A percentile compares a stretch with the other conserved stretches of the same genome.
Conservation (phyloP, 1,140 invertebrate species). For the Daktulosphaira vitifoliae region DNA sequence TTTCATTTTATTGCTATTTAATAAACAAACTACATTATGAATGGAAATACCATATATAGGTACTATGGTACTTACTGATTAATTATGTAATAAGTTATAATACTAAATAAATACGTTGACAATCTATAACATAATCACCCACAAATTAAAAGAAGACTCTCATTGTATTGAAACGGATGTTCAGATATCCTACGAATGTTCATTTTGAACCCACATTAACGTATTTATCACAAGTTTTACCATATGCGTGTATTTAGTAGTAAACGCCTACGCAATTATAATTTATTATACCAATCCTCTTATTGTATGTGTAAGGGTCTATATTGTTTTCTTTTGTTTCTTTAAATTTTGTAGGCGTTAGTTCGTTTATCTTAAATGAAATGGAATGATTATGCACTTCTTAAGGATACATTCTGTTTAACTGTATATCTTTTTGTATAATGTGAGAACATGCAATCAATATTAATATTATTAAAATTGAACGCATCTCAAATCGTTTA, state of each 20-base stretch:
- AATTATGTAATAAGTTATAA: too few species aligned
- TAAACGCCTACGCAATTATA: not conserved
- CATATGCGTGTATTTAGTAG: conserved; percentile 10
- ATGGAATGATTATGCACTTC: conserved; percentile 24
- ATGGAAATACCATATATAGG: too few species aligned
- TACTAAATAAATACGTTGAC: too few species aligned
- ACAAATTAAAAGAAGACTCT: not conserved
- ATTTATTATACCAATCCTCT: conserved; percentile 25
- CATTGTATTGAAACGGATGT: not conserved
- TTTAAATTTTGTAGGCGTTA: conserved; percentile 25
- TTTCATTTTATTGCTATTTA: too few species aligned
- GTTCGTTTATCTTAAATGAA: conserved; percentile 10
- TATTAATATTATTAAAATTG: too few species aligned
- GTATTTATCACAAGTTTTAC: conserved; percentile 30
- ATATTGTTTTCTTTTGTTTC: conserved; percentile 23
- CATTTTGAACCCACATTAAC: conserved; percentile 28
- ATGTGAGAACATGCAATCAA: not conserved
- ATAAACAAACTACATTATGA: too few species aligned
- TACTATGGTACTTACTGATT: too few species aligned
- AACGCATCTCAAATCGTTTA: too few species aligned
- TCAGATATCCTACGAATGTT: not conserved
- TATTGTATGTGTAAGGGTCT: conserved; percentile 19
- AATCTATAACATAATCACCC: conserved; percentile 2
- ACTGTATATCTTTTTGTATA: conserved; percentile 2
- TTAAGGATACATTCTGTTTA: conserved; percentile 20